phyloP scores from a whole-genome alignment of 1,140 invertebrate genomes.

The Drosophila chauvacae region DNA sequence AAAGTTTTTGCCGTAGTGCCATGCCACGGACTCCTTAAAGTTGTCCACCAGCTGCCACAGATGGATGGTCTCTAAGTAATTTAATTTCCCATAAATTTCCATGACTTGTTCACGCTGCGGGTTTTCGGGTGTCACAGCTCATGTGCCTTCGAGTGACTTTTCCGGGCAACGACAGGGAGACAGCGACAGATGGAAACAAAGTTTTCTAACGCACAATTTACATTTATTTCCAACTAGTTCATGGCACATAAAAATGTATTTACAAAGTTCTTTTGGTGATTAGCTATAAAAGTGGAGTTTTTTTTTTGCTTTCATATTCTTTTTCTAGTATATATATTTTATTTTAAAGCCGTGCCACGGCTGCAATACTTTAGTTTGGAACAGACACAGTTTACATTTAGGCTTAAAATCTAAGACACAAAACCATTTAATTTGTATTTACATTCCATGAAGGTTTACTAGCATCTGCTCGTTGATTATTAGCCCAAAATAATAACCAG shows the following conservation, averaged over 20 bases:
- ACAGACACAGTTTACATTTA: conserved; percentile 43
- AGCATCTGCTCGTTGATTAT: neutral
- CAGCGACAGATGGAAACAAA: conserved; percentile 28
- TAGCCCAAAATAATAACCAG: neutral
- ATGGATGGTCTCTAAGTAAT: conserved; percentile 25
- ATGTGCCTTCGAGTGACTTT: conserved; percentile 6
- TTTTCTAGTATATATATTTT: conserved; percentile 1
- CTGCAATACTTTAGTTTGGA: conserved; percentile 68
- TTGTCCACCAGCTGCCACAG: conserved; percentile 23
- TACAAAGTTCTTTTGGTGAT: conserved; percentile 39
- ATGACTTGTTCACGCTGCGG: conserved; percentile 7
- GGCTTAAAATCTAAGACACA: conserved; percentile 37
- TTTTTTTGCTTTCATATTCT: conserved; percentile 4
- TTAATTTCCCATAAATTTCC: conserved; percentile 58
- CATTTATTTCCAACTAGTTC: conserved; percentile 55
- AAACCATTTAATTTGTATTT: conserved; percentile 52
- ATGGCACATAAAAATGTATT: conserved; percentile 61
- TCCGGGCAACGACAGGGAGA: neutral
- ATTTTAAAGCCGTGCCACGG: conserved; percentile 60
- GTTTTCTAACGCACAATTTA: conserved; percentile 50
- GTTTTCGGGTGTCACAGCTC: conserved; percentile 8
- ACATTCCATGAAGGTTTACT: conserved; percentile 24
- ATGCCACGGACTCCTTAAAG: conserved; percentile 39
- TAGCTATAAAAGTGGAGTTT: conserved; percentile 34
- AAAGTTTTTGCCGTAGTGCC: conserved; percentile 19